Evolutionary conservation across 2,888 invertebrate species (phyloP), one percentile per base, ranked within the genome.

Genomic region (Ochropleura plecta): DNA sequence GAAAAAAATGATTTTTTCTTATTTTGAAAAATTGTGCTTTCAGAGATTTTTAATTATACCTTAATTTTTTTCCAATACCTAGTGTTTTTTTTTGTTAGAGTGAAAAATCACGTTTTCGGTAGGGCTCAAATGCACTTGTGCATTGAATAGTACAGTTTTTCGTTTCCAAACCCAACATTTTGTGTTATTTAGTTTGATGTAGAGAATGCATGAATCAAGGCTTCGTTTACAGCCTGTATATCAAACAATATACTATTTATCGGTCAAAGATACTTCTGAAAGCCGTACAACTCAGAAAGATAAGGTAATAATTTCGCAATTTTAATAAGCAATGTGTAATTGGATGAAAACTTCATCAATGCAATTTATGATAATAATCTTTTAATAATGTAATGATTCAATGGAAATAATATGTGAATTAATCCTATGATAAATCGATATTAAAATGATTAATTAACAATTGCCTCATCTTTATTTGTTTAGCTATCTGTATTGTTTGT

Each of bases 341-440:
- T 40, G 18, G 10, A 46, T 62, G n/a, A 49, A 30, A 18, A 20
- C 12, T 67, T 10, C 3, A 53, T 30, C 14, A 40, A 10, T 76
- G 12, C 4, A 49, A 64, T 64, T 20, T 64, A 9, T 63, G 12
- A 3, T 51, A 30, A 30, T 30, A 30, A 64, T 81, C 20, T 51
- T 16, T 48, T 30, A 73, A 7, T 73, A 20, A 65, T 60, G 51
- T 16, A 30, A 57, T 62, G 60, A 65, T 18, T 66, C 42, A 77
- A 44, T 59, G 63, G 18, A 20, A 46, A 30, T 49, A 10, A 14
- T 48, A 44, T n/a, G 5, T 75, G 44, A 48, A 65, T 46, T 73
- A 51, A 57, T 77, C 48, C 1, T 3, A 16, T 57, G 20, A 76
- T 60, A 48, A 53, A 0, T 14, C 30, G 18, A n/a, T 77, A 65